Base-by-base conservation (phyloP, 1,140 invertebrate species). In the Polypedilum vanderplanki region DNA sequence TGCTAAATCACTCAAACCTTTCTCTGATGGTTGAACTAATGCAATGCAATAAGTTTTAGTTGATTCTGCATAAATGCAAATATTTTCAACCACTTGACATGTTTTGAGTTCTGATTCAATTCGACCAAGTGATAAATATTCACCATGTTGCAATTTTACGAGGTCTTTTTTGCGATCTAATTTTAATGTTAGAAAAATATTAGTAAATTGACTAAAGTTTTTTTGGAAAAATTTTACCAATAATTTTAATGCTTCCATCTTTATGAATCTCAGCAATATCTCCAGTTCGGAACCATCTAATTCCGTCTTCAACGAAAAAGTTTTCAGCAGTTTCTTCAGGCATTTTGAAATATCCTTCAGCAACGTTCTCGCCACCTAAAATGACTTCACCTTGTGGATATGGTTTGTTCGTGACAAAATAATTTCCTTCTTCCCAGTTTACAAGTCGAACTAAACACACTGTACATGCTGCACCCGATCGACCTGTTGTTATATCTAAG, bases 111-210 rank as follows among this genome's bases (percentile, higher is more conserved):
- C 92, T 0, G 96, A 88, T 84, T 94, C 89, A 33, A 98, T 94
- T 85, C 96, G 96, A 57, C 95, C 94, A 70, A 98, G 84, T 17
- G 94, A 96, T 1, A 98, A 93, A 81, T 99, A 99, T 85, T 99
- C 98, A 73, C 98, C 98, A 40, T 93, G 90, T 84, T 98, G 96
- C 7, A 99, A 85, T 85, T 99, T 99, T 8, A 99, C 95, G 76
- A 99, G 86, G 85, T 99, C 97, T 84, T 99, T 99, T 85, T 98
- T 98, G 76, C 97, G 93, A 84, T 98, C 96, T 94, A 77, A 15
- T 83, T 78, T 57, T 1, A n/a, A 57, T 57, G 9, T 46, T 10
- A 46, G 15, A 57, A 15, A 57, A 57, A 57, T 15, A 46, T n/a
- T n/a, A n/a, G n/a, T n/a, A n/a, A n/a, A n/a, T n/a, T n/a, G n/a